Evolutionary conservation across 2,113 vertebrate genomes (phyloP), one percentile per base, ranked within the genome.

Genomic region (Hucho hucho): DNA sequence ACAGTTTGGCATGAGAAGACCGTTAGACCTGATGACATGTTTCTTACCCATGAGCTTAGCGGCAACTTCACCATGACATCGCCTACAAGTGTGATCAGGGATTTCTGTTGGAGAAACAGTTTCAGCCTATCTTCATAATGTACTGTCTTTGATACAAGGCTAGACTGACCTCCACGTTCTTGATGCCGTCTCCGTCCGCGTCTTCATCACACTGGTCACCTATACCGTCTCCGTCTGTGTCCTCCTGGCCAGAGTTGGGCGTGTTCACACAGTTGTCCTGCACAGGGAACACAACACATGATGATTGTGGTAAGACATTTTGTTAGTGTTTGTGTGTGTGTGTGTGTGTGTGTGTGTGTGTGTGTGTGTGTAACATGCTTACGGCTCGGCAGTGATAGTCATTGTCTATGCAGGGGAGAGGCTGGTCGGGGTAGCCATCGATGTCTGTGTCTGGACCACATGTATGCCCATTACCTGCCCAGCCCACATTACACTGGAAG

Each of bases 201-300:
- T 96, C 95, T 0, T 95, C 94, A 0, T 96, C 95, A 0, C 95
- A 96, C 4, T 95, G 95, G 87, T 96, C 95, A 3, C 95, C 95
- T 0, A 95, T 91, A 0, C 94, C 94, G 0, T 96, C 95, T 0
- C 93, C 93, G 64, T 96, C 95, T 0, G 94, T 93, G 0, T 96
- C 95, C 79, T 96, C 95, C 78, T 96, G 95, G 4, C 95, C 95
- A 0, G 95, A 96, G 74, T 96, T 96, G 0, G 95, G 95, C 0
- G 95, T 96, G 83, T 93, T 79, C 13, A 89, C 89, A 80, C 95
- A 96, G 83, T 96, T 96, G 81, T 96, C 95, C 95, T 88, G 13
- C 1, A 26, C 6, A 26, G 2, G 64, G 49, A 12, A 46, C 20
- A 43, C 37, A 43, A 43, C 37, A 29, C 11, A 66, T 3, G 20